phyloP scores from a whole-genome alignment of 1,140 invertebrate genomes.

The Condylostylus longicornis region DNA sequence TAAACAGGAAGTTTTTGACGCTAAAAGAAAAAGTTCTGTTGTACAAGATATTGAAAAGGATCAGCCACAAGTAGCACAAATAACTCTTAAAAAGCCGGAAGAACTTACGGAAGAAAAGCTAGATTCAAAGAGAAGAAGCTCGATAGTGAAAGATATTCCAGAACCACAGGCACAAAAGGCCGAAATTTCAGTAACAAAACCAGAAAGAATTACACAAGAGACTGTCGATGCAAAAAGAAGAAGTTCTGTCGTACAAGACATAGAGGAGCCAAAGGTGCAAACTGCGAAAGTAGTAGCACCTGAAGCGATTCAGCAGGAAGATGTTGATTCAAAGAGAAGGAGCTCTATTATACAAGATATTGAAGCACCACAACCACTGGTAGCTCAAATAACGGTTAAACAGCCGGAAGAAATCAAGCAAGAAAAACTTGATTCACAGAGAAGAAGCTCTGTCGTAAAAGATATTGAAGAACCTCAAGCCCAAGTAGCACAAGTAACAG shows the following conservation, averaged over 20 bases:
- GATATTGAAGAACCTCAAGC: background rate
- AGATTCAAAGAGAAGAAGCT: background rate
- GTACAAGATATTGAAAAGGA: background rate
- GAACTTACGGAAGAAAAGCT: background rate
- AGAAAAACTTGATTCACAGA: slow-evolving; percentile 9
- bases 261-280: too few species aligned
- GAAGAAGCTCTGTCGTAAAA: slow-evolving; percentile 8
- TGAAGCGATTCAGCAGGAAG: background rate
- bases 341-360: too few species aligned
- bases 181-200: slow-evolving; percentile 2
- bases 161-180: background rate
- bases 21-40: background rate
- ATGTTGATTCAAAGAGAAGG: too few species aligned
- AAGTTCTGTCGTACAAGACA: background rate
- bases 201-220: slow-evolving; percentile 1
- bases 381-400: too few species aligned
- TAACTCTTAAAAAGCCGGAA: background rate
- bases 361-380: background rate
- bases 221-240: background rate
- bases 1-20: background rate
- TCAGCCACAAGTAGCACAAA: background rate
- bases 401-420: too few species aligned
- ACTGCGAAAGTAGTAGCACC: too few species aligned
- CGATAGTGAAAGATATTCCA: background rate
- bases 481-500: background rate